phyloP scores from a whole-genome alignment of 2,797 vertebrate species.

The Botia almorhae region DNA sequence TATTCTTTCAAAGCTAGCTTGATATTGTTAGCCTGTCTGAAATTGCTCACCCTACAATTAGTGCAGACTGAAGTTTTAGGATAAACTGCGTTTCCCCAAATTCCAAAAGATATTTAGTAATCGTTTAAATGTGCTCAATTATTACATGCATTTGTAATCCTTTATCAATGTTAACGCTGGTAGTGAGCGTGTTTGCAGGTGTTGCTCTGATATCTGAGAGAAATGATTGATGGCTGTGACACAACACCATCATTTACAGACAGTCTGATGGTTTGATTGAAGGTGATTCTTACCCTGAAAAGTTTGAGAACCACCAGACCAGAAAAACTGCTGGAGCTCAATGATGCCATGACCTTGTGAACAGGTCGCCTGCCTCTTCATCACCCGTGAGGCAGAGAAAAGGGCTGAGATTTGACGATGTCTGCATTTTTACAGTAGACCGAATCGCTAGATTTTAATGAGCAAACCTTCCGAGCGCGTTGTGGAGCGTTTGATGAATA shows the following conservation, averaged over 20 bases:
- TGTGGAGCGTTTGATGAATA: constrained; percentile 43
- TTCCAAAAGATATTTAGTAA: too few relatives aligned
- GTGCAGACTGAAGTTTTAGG: too few relatives aligned
- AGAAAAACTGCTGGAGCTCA: constrained; percentile 10
- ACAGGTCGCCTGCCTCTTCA: not conserved
- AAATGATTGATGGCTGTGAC: not conserved
- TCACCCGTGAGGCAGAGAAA: not conserved
- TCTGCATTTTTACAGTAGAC: constrained; percentile 2
- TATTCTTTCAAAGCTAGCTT: too few relatives aligned
- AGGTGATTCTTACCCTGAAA: constrained; percentile 42
- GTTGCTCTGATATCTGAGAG: not conserved
- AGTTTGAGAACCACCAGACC: constrained; percentile 53
- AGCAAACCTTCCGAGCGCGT: constrained; percentile 14
- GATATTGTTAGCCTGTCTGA: too few relatives aligned
- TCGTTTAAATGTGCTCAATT: too few relatives aligned
- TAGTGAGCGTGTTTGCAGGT: not conserved
- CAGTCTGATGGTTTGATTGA: not conserved
- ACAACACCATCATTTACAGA: not conserved
- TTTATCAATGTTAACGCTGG: not conserved
- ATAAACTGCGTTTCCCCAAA: too few relatives aligned
- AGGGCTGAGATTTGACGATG: not conserved
- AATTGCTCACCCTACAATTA: too few relatives aligned
- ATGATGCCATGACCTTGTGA: constrained; percentile 27
- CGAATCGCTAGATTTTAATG: constrained; percentile 23
- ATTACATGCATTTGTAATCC: not conserved